A percentile compares a stretch with the other conserved stretches of the same genome.
phyloP scores from a whole-genome alignment of 1,140 invertebrate genomes.

The Lerema accius region DNA sequence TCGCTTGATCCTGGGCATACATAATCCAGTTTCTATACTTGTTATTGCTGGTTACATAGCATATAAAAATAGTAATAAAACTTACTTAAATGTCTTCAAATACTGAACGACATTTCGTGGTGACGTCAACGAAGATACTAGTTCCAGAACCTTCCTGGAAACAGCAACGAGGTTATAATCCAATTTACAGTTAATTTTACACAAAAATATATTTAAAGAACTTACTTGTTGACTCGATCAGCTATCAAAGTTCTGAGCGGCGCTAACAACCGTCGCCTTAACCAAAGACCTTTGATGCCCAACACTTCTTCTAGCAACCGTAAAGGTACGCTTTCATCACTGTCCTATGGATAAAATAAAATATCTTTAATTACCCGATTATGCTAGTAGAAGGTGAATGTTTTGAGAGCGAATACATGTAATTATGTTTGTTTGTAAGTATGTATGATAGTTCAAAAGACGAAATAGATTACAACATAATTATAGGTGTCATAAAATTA shows the following conservation, averaged over 20 bases:
- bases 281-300: slow-evolving; percentile 67
- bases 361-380: no score
- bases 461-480: no score
- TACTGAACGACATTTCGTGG: slow-evolving; percentile 95
- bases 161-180: background rate
- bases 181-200: background rate
- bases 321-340: slow-evolving; percentile 66
- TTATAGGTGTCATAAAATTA: no score
- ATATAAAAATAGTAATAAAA: no score
- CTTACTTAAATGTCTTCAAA: slow-evolving; percentile 93
- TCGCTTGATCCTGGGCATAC: no score
- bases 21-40: no score
- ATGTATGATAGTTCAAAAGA: no score
- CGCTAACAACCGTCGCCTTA: slow-evolving; percentile 61
- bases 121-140: slow-evolving; percentile 94
- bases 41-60: no score
- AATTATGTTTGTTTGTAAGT: no score
- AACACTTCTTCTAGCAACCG: slow-evolving; percentile 69
- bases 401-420: no score
- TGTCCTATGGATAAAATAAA: slow-evolving; percentile 52
- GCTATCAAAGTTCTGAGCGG: slow-evolving; percentile 70
- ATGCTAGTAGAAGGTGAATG: no score
- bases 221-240: slow-evolving; percentile 69
- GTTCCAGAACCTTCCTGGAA: slow-evolving; percentile 92
- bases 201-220: slow-evolving; percentile 23